phyloP scores from a whole-genome alignment of 2,888 invertebrate species.

The Metallyticus violacea region DNA sequence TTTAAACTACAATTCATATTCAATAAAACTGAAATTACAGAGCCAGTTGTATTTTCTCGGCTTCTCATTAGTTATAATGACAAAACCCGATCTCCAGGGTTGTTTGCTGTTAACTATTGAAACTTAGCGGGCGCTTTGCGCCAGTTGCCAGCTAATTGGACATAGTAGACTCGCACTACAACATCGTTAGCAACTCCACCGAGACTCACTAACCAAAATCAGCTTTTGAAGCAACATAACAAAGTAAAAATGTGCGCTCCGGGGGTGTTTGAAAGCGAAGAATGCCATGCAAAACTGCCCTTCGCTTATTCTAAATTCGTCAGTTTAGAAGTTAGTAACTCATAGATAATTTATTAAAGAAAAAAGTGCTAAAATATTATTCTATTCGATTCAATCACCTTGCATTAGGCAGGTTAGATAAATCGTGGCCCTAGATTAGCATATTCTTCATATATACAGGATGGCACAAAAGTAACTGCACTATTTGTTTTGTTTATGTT shows the following conservation, averaged over 20 bases:
- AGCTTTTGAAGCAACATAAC: not conserved
- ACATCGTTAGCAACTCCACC: not conserved
- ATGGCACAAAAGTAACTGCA: too few species aligned
- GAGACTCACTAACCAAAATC: not conserved
- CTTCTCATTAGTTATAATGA: not conserved
- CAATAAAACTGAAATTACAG: not conserved
- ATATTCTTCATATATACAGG: too few species aligned
- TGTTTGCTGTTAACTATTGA: not conserved
- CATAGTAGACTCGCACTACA: not conserved
- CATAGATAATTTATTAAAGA: too few species aligned
- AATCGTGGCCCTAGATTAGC: too few species aligned
- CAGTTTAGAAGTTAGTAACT: too few species aligned
- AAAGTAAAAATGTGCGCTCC: not conserved
- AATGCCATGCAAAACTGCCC: too few species aligned
- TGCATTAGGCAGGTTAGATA: too few species aligned
- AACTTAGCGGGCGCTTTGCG: not conserved
- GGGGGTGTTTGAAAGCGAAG: not conserved
- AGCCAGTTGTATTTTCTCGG: not conserved
- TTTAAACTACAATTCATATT: too few species aligned
- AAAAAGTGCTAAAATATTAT: too few species aligned
- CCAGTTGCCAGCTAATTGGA: not conserved
- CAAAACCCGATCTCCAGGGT: not conserved
- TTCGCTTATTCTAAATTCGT: too few species aligned
- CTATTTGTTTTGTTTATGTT: too few species aligned
- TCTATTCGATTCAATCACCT: too few species aligned